A percentile compares a stretch with the other conserved stretches of the same genome.
phyloP scores from a whole-genome alignment of 2,113 vertebrate genomes.

The Paradisaea rubra region DNA sequence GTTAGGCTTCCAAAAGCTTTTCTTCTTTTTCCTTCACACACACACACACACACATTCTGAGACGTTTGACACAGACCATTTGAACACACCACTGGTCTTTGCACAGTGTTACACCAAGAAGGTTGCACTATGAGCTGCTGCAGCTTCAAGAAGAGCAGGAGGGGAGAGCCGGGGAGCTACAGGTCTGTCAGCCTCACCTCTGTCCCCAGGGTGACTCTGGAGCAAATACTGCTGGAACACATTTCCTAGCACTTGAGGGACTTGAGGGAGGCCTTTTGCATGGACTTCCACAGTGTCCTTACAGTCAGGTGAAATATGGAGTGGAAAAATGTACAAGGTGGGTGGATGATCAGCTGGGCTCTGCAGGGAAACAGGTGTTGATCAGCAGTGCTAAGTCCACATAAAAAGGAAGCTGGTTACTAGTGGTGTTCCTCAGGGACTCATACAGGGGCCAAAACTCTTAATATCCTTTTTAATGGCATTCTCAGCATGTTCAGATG shows the following conservation, averaged over 20 bases:
- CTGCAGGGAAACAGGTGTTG: accelerated
- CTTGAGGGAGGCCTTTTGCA: not conserved
- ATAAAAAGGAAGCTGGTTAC: not conserved
- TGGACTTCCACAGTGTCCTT: not conserved
- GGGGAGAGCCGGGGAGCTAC: not conserved
- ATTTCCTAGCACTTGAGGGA: not conserved
- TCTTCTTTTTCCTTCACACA: not conserved
- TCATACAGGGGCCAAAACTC: not conserved
- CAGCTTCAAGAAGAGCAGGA: not conserved
- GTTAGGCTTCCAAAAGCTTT: not conserved
- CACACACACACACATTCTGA: accelerated
- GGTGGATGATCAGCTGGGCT: not conserved
- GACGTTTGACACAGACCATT: not conserved
- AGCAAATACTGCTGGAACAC: not conserved
- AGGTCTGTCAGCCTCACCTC: not conserved
- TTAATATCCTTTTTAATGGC: not conserved
- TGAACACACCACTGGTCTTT: not conserved
- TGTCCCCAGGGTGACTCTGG: not conserved
- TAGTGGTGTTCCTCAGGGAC: not conserved
- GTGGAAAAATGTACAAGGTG: not conserved
- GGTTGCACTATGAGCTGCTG: not conserved
- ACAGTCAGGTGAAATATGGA: not conserved
- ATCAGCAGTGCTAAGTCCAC: not conserved
- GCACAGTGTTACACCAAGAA: not conserved
- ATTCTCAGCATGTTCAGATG: not conserved